phyloP scores from a whole-genome alignment of 2,888 invertebrate species.

The Caenorhabditis japonica region DNA sequence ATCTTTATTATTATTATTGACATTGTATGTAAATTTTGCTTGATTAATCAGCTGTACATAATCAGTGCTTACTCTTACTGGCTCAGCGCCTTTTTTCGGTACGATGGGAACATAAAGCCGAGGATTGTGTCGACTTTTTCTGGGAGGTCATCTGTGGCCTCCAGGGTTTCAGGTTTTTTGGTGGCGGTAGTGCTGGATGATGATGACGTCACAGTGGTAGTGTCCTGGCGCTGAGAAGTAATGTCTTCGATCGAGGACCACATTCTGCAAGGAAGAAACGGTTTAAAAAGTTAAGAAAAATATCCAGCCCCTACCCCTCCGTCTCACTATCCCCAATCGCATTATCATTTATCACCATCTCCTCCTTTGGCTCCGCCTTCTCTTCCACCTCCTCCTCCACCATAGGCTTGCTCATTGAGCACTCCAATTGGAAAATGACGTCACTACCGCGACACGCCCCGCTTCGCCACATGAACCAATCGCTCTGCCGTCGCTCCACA shows the following conservation, averaged over 20 bases:
- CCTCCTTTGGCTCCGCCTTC: not conserved
- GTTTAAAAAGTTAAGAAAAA: not conserved
- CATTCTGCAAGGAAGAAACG: conserved; percentile 13
- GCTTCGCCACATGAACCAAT: conserved; percentile 53
- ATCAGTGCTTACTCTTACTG: conserved; percentile 4
- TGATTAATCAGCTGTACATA: too few relatives aligned
- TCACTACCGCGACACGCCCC: conserved; percentile 31
- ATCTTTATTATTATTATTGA: too few relatives aligned
- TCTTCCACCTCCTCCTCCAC: not conserved
- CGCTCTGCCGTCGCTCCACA: conserved; percentile 48
- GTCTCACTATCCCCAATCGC: conserved; percentile 11
- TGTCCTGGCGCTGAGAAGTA: conserved; percentile 11
- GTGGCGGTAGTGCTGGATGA: conserved; percentile 1
- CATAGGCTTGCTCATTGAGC: conserved; percentile 11
- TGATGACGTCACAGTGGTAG: not conserved
- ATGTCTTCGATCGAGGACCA: conserved; percentile 41
- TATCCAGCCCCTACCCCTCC: not conserved
- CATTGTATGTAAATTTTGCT: too few relatives aligned
- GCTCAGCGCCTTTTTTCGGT: conserved; percentile 32
- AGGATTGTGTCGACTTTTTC: conserved; percentile 51
- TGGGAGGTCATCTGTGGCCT: conserved; percentile 48
- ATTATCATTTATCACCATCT: conserved; percentile 3
- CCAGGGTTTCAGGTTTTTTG: too few relatives aligned
- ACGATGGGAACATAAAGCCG: conserved; percentile 49
- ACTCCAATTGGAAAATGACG: conserved; percentile 41